Base-by-base conservation (phyloP, 2,113 vertebrate species). In the Bettongia penicillata region DNA sequence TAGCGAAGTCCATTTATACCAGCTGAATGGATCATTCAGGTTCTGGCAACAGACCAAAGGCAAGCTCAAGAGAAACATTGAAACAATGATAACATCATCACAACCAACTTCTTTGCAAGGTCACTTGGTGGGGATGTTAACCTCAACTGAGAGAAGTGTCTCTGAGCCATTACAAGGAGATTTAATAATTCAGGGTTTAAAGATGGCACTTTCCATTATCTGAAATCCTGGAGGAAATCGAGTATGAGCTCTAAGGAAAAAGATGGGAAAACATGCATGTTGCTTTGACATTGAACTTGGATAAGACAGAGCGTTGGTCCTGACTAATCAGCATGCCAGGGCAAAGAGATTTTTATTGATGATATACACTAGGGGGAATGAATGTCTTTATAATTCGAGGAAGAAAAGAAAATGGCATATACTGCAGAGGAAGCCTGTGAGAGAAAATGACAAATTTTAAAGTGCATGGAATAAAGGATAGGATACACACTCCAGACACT, bases 21-120 rank as follows among this genome's bases (percentile, higher is more conserved):
- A 50, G 0, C 51, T 16, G 49, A 93, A 49, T 43, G 47, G 31
- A 77, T 96, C 53, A 22, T 68, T 93, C 77, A 93, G 94, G 77
- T 25, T 53, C 57, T 91, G 91, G 89, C 77, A 97, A 95, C 47
- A 49, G 61, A 95, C 53, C 89, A 53, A 93, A 68, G 89, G 91
- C 91, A 95, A 57, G 22, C 43, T 24, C n/a, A 43, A 14, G 0
- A 24, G 11, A 50, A 1, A 49, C 31, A 25, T 19, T 11, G 91
- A 93, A 91, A 91, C 25, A 10, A 91, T 0, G 5, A 51, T 24
- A 19, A 25, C 90, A 25, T 43, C 24, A 53, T n/a, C 53, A 90
- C 16, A 37, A 55, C 43, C 90, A 89, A 2, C 49, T 9, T 50
- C 61, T 96, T 93, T 93, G 50, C 94, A 93, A 48, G 2, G 2